A percentile compares a stretch with the other conserved stretches of the same genome.
phyloP scores from a whole-genome alignment of 2,113 vertebrate genomes.

The Trinectes maculatus region DNA sequence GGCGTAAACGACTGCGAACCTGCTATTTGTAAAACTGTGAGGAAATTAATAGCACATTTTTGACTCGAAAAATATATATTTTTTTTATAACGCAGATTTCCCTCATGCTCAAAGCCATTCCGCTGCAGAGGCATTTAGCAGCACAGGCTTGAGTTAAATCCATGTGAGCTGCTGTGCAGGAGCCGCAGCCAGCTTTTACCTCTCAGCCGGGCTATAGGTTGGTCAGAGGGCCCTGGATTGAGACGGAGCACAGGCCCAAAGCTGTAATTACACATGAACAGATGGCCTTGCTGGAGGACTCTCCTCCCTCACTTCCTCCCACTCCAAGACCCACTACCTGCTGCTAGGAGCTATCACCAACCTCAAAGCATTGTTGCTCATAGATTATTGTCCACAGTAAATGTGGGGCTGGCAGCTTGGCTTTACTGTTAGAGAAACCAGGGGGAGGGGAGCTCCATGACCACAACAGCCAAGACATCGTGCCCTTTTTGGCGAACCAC shows the following conservation, averaged over 20 bases:
- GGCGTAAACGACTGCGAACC: conserved; percentile 8
- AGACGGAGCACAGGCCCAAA: conserved; percentile 49
- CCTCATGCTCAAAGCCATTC: conserved; percentile 12
- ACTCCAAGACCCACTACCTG: conserved; percentile 45
- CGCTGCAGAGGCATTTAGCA: conserved; percentile 31
- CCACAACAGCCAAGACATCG: not conserved
- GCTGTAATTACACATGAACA: conserved; percentile 73
- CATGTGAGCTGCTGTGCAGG: conserved; percentile 29
- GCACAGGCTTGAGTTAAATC: conserved; percentile 29
- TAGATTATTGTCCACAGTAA: conserved; percentile 42
- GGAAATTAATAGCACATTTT: not conserved
- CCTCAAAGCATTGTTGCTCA: conserved; percentile 35
- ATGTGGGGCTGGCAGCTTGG: not conserved
- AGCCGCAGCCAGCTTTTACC: conserved; percentile 48
- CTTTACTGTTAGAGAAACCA: not conserved
- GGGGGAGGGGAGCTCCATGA: conserved; percentile 1
- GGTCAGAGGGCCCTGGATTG: conserved; percentile 42
- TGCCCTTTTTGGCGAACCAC: not conserved
- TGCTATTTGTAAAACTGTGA: conserved; percentile 15
- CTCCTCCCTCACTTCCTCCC: conserved; percentile 36
- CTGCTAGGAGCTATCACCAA: conserved; percentile 24
- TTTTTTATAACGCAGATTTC: not conserved
- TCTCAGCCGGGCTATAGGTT: conserved; percentile 53
- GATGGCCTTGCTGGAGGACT: conserved; percentile 66
- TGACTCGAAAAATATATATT: too few species aligned